Conservation (phyloP, 1,140 invertebrate species). For the Arion vulgaris region DNA sequence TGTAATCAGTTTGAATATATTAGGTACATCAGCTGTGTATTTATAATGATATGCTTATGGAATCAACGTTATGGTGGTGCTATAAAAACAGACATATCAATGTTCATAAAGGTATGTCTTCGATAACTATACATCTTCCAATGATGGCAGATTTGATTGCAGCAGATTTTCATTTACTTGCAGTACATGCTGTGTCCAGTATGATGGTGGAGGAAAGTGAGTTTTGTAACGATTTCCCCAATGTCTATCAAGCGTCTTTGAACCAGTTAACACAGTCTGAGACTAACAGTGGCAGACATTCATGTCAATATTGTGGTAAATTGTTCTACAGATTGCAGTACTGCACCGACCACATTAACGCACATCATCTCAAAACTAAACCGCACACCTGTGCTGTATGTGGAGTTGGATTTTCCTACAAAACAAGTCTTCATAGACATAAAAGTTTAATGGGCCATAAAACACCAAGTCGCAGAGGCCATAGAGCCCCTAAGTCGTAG, state of each 20-base stretch:
- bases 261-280: background rate
- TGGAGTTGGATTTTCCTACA: slow-evolving; percentile 16
- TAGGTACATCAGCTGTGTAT: too few species aligned
- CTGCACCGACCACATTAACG: slow-evolving; percentile 22
- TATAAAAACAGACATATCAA: too few species aligned
- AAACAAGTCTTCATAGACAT: slow-evolving; percentile 8
- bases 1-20: too few species aligned
- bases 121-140: background rate
- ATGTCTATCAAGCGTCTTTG: background rate
- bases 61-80: too few species aligned
- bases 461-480: background rate
- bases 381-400: slow-evolving; percentile 16
- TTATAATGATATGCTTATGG: too few species aligned
- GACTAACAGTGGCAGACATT: background rate
- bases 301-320: slow-evolving; percentile 30
- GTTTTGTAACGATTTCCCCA: background rate
- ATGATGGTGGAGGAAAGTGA: background rate
- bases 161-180: slow-evolving; percentile 12
- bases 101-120: too few species aligned
- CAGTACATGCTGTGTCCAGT: background rate
- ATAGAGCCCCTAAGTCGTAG: background rate
- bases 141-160: background rate
- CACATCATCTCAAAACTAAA: slow-evolving; percentile 14
- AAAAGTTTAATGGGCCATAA: slow-evolving; percentile 18
- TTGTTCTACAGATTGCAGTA: background rate